Evolutionary conservation across 2,797 vertebrate species (phyloP).

Genomic region (Halcyon chelicuti): DNA sequence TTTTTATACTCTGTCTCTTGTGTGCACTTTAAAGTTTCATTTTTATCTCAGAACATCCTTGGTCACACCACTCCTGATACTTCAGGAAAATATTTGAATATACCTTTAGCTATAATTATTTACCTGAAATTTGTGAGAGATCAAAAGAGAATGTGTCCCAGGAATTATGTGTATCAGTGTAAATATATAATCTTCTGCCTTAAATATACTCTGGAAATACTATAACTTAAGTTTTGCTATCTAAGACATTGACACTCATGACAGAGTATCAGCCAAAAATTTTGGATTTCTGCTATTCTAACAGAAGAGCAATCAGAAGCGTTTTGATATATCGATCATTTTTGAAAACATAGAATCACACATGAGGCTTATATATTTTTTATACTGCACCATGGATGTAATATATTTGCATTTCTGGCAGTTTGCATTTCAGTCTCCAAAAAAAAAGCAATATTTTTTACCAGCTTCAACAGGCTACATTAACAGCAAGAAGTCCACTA

Average conservation of each 20-base stretch:
- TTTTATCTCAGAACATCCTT: constrained; percentile 48
- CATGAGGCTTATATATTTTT: neutral
- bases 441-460: neutral
- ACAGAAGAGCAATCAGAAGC: neutral
- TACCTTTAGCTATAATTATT: constrained; percentile 42
- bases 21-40: constrained; percentile 45
- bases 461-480: neutral
- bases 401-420: neutral
- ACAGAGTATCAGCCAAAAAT: neutral
- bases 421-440: neutral
- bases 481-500: neutral
- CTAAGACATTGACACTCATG: neutral
- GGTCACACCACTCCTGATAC: constrained; percentile 24
- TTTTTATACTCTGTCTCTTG: constrained; percentile 51
- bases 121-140: constrained; percentile 30
- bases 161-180: neutral
- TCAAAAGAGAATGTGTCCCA: neutral
- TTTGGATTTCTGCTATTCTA: neutral
- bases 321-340: neutral
- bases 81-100: constrained; percentile 55
- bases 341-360: neutral
- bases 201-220: neutral
- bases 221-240: neutral
- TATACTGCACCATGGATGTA: rapidly evolving
- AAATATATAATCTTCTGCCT: neutral